phyloP scores from a whole-genome alignment of 2,113 vertebrate species.

The Gymnobelideus leadbeateri region DNA sequence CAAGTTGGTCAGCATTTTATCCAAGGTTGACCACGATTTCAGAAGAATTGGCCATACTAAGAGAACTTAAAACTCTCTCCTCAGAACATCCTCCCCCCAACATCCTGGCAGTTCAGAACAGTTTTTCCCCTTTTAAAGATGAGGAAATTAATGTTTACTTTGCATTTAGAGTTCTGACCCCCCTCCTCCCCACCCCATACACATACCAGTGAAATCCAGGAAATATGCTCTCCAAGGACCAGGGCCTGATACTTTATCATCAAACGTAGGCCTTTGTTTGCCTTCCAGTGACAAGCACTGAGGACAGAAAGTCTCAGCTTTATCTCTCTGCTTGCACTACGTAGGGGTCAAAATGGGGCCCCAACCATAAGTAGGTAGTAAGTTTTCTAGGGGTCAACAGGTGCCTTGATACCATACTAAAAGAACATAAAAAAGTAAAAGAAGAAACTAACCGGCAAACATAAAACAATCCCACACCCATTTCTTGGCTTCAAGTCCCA shows the following conservation, averaged over 20 bases:
- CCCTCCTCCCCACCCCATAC: neutral
- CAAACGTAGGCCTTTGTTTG: slow-evolving; percentile 51
- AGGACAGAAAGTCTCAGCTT: slow-evolving; percentile 32
- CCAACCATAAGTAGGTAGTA: accelerated
- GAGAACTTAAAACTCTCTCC: neutral
- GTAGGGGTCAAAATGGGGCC: neutral
- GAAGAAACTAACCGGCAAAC: neutral
- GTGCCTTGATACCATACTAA: neutral
- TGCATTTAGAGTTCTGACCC: slow-evolving; percentile 44
- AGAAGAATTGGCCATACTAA: accelerated
- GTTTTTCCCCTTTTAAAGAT: neutral
- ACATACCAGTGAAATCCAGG: slow-evolving; percentile 53
- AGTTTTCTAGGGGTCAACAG: neutral
- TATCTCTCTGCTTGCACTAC: slow-evolving; percentile 20
- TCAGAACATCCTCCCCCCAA: neutral
- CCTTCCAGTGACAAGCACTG: slow-evolving; percentile 39
- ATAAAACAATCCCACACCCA: neutral
- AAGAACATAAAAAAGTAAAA: slow-evolving; percentile 1
- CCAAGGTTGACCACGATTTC: accelerated
- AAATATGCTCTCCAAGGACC: slow-evolving; percentile 64
- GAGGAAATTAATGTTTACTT: neutral
- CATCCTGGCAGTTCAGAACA: neutral
- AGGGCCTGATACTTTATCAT: neutral
- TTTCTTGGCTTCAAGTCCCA: neutral
- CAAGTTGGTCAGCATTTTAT: neutral